phyloP scores from a whole-genome alignment of 2,797 vertebrate genomes.

The Buphagus erythrorhynchus region DNA sequence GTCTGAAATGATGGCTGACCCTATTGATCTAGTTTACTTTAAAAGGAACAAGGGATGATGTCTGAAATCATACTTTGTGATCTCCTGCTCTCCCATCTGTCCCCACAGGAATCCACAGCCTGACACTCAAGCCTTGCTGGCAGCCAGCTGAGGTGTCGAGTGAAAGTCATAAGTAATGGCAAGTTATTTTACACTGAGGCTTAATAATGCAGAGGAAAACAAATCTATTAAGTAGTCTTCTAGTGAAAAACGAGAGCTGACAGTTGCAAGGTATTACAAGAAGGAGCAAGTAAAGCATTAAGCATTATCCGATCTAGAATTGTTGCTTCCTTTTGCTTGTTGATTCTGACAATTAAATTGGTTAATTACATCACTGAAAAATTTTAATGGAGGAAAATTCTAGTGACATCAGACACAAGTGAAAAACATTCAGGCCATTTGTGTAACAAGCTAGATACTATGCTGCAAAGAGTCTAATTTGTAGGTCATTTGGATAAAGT shows the following conservation, averaged over 20 bases:
- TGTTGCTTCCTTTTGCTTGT: not conserved
- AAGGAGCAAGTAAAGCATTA: not conserved
- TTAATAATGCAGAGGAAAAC: not conserved
- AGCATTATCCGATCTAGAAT: not conserved
- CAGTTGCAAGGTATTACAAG: not conserved
- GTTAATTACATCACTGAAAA: not conserved
- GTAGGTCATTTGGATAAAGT: not conserved
- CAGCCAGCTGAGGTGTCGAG: not conserved
- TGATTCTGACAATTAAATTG: not conserved
- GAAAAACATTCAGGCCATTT: not conserved
- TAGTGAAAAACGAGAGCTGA: not conserved
- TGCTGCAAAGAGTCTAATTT: not conserved
- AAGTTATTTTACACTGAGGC: not conserved
- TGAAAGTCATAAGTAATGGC: not conserved
- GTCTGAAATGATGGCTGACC: not conserved
- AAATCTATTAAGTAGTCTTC: not conserved
- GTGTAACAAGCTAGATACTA: not conserved
- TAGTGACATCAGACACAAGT: not conserved
- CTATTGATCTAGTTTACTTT: not conserved
- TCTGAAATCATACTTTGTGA: not conserved
- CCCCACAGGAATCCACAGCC: accelerated
- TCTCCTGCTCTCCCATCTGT: not conserved
- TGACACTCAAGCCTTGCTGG: not conserved
- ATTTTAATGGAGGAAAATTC: not conserved
- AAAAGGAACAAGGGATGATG: not conserved